phyloP scores from a whole-genome alignment of 2,797 vertebrate species.

The Enteromius thamalakanensis region DNA sequence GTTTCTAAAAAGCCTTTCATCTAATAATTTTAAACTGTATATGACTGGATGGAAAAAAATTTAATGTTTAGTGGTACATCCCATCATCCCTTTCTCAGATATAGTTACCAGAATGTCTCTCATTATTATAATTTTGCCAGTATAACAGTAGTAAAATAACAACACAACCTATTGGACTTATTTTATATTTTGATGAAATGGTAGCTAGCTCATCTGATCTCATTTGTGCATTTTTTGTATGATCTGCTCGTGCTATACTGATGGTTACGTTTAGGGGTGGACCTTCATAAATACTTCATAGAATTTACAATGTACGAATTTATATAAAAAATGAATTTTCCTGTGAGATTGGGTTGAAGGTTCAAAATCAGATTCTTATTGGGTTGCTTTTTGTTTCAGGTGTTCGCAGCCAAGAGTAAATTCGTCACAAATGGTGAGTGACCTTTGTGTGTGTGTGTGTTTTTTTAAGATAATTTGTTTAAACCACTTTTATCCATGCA shows the following conservation, averaged over 20 bases:
- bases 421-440: constrained; percentile 81
- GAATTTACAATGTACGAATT: not conserved
- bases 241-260: not conserved
- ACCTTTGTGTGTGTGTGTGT: not conserved
- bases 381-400: constrained; percentile 56
- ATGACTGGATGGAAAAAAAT: not conserved
- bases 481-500: constrained; percentile 2
- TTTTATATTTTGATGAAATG: not conserved
- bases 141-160: not conserved
- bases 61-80: not conserved
- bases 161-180: not conserved
- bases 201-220: not conserved
- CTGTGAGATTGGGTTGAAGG: not conserved
- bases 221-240: not conserved
- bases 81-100: not conserved
- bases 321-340: not conserved
- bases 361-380: not conserved
- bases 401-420: constrained; percentile 76
- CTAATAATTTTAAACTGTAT: not conserved
- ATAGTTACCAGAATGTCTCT: not conserved
- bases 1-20: not conserved
- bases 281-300: not conserved
- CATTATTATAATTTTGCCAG: not conserved
- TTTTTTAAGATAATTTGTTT: not conserved
- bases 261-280: not conserved